These are phyloP conservation scores for Discoglossus pictus DNA, from an alignment of 2,797 vertebrate genomes.

Conservation along the genomic window DNA sequence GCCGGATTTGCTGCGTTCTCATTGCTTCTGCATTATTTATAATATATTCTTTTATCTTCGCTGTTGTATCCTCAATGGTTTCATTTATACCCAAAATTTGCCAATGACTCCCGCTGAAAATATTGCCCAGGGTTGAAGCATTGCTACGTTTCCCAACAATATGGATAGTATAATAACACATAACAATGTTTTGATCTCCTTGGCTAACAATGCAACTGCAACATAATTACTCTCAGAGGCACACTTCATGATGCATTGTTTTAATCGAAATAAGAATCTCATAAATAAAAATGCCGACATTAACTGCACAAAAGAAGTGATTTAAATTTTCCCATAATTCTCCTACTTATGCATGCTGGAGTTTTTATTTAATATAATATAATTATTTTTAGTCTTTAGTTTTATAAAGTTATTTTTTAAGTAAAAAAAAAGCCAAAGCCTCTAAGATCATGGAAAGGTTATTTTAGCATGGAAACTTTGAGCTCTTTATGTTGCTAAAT, in stretches of 20 bases:
- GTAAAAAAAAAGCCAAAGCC: constrained; percentile 5
- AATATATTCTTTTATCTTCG: neutral
- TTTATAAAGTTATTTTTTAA: constrained; percentile 25
- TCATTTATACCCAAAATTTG: constrained; percentile 7
- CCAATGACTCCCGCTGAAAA: constrained; percentile 11
- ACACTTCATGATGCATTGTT: constrained; percentile 46
- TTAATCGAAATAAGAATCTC: constrained; percentile 49
- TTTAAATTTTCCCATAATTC: constrained; percentile 43
- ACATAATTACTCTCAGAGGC: constrained; percentile 45
- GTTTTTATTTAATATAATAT: constrained; percentile 43
- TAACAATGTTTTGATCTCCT: constrained; percentile 33
- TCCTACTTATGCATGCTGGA: neutral
- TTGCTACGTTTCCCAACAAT: constrained; percentile 2
- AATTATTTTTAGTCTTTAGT: constrained; percentile 27
- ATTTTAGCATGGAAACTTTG: neutral
- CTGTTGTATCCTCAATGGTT: constrained; percentile 12
- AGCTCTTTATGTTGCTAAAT: too few species aligned
- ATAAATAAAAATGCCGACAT: constrained; percentile 45
- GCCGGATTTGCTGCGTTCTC: neutral
- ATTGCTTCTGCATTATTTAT: constrained; percentile 16
- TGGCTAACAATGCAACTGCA: constrained; percentile 37
- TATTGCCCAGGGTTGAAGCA: constrained; percentile 4
- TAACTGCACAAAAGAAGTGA: constrained; percentile 32
- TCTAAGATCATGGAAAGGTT: neutral
- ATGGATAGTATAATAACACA: constrained; percentile 9